Percentiles rank a stretch among this genome's conserved stretches.
phyloP scores from a whole-genome alignment of 2,113 vertebrate genomes.

The Eleginops maclovinus region DNA sequence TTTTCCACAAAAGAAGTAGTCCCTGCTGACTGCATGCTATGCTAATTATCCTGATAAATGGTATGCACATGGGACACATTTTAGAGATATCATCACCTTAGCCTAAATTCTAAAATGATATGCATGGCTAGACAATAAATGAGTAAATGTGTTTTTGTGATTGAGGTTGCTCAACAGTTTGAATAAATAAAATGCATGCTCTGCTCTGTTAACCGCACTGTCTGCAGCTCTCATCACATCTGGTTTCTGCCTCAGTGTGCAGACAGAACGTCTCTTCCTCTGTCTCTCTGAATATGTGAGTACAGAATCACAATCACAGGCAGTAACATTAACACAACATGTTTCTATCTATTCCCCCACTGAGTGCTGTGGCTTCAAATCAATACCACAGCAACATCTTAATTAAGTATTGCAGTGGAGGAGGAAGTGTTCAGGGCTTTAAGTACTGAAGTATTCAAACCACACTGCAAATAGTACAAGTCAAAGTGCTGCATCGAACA shows the following conservation, averaged over 20 bases:
- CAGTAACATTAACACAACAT: not conserved
- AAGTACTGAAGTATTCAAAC: too few relatives aligned
- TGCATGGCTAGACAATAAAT: not conserved
- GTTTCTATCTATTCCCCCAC: not conserved
- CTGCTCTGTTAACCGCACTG: not conserved
- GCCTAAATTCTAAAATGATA: not conserved
- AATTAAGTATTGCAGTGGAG: too few relatives aligned
- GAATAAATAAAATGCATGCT: not conserved
- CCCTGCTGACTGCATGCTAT: not conserved
- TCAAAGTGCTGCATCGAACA: too few relatives aligned
- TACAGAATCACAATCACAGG: not conserved
- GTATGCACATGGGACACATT: not conserved
- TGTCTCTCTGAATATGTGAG: not conserved
- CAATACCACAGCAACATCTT: not conserved
- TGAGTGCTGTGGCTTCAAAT: not conserved
- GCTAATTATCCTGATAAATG: not conserved
- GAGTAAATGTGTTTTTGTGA: not conserved
- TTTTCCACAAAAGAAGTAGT: not conserved
- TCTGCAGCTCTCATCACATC: conserved; percentile 18
- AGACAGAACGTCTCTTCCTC: not conserved
- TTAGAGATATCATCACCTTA: not conserved
- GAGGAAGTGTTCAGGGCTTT: too few relatives aligned
- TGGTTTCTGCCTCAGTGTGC: conserved; percentile 1
- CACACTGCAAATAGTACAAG: too few relatives aligned
- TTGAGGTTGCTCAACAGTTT: not conserved